These are phyloP conservation scores for Synergus umbraculus DNA, from an alignment of 2,888 invertebrate genomes.

Conservation along the genomic window DNA sequence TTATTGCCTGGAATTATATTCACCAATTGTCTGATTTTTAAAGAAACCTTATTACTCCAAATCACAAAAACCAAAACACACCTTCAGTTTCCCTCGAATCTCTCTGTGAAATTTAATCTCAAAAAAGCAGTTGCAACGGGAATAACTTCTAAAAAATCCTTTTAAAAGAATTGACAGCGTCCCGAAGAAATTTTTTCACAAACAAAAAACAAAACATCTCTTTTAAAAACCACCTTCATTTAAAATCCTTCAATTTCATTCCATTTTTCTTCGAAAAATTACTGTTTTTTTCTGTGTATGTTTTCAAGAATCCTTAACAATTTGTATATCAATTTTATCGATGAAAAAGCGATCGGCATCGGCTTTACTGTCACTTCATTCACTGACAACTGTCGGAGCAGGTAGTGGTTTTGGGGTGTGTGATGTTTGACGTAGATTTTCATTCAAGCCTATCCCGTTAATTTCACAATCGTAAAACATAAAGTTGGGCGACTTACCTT, in stretches of 20 bases:
- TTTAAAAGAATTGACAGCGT: not conserved
- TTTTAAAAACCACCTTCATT: not conserved
- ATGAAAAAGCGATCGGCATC: not conserved
- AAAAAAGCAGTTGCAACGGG: not conserved
- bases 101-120: not conserved
- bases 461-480: not conserved
- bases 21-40: too few species aligned
- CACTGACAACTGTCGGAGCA: constrained; percentile 32
- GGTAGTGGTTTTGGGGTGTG: constrained; percentile 36
- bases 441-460: not conserved
- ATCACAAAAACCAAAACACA: not conserved
- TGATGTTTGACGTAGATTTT: constrained; percentile 22
- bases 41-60: not conserved
- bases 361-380: constrained; percentile 7
- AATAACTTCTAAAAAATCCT: not conserved
- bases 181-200: not conserved
- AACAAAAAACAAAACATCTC: not conserved
- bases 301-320: not conserved
- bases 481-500: not conserved
- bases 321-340: not conserved
- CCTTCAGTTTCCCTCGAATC: not conserved
- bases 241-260: not conserved
- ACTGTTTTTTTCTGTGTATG: not conserved
- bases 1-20: too few species aligned
- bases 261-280: not conserved